Conservation (phyloP, 2,888 invertebrate species). For the Platypus cylindrus region DNA sequence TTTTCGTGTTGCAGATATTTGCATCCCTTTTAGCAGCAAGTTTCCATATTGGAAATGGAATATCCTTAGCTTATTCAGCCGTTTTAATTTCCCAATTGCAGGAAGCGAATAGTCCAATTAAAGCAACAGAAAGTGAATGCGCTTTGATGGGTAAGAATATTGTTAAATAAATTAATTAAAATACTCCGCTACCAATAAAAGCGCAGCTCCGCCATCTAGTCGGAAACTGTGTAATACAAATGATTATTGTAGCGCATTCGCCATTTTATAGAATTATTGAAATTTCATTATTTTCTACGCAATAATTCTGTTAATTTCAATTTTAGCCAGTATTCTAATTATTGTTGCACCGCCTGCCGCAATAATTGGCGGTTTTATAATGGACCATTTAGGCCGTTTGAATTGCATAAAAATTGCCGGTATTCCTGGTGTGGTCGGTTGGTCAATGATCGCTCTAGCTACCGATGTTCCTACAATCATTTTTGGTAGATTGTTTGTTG, state of each 20-base stretch:
- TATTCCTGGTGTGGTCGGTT: conserved; percentile 41
- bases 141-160: conserved; percentile 39
- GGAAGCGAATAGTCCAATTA: conserved; percentile 18
- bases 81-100: conserved; percentile 40
- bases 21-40: conserved; percentile 42
- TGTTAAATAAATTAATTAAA: not conserved
- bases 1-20: conserved; percentile 33
- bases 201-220: too few species aligned
- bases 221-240: too few species aligned
- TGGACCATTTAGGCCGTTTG: conserved; percentile 43
- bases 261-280: too few species aligned
- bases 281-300: too few species aligned
- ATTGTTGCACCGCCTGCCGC: conserved; percentile 43
- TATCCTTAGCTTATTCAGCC: conserved; percentile 45
- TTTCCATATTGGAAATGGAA: conserved; percentile 46
- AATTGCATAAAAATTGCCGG: conserved; percentile 43
- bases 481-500: conserved; percentile 40
- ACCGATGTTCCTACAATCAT: conserved; percentile 38
- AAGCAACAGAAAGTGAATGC: conserved; percentile 31
- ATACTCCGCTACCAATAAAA: not conserved
- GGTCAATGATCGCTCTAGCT: conserved; percentile 42
- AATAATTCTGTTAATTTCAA: too few species aligned
- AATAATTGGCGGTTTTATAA: conserved; percentile 40
- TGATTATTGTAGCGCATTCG: too few species aligned
- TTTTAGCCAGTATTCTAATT: conserved; percentile 43